These are phyloP conservation scores for Cephus cinctus DNA, from an alignment of 1,140 invertebrate species.

Conservation along the genomic window DNA sequence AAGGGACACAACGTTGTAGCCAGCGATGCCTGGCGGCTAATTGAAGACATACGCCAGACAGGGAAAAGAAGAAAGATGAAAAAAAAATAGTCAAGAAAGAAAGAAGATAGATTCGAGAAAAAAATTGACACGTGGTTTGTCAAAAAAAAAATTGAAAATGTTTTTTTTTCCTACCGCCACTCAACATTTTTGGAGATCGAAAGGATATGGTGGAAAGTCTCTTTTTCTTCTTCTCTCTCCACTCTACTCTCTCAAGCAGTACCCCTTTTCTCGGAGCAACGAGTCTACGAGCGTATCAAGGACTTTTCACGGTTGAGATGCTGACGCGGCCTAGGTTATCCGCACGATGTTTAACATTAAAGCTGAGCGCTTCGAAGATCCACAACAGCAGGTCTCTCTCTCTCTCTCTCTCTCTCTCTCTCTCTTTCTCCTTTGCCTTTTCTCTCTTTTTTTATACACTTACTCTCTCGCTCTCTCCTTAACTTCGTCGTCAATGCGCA, in stretches of 20 bases:
- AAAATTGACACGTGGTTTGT: no score
- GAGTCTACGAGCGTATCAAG: slow-evolving; percentile 27
- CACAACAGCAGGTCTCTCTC: no score
- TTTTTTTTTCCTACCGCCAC: neutral
- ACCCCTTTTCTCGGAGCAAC: slow-evolving; percentile 1
- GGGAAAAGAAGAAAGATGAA: neutral
- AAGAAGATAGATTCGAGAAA: neutral
- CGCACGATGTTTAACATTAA: slow-evolving; percentile 17
- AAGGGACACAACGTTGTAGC: no score
- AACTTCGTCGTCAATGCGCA: no score
- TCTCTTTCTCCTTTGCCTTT: no score
- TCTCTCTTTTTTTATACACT: no score
- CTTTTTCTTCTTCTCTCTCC: no score
- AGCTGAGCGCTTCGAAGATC: no score
- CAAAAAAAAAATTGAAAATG: neutral
- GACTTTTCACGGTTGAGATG: slow-evolving; percentile 42
- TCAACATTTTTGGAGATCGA: neutral
- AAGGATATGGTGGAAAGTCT: neutral
- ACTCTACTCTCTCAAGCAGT: no score
- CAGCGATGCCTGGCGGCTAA: no score
- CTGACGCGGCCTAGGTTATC: slow-evolving; percentile 38
- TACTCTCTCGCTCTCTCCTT: no score
- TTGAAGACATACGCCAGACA: neutral
- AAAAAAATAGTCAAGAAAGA: neutral
- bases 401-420: no score